Conservation (phyloP, 2,888 invertebrate species). For the Parnassius orleans region DNA sequence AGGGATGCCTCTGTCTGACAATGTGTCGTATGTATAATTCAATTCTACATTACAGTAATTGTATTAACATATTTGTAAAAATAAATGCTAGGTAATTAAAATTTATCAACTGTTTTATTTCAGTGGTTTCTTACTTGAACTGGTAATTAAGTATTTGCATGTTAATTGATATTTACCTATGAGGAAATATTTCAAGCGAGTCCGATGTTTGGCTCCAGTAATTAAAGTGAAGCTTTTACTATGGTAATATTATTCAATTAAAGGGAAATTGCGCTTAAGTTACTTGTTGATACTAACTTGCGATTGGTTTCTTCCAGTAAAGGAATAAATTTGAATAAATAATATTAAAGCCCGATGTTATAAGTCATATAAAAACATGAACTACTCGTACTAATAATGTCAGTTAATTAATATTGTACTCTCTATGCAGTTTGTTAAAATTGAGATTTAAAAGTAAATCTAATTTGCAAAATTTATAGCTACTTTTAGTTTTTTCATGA, state of each 20-base stretch:
- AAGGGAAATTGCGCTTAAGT: slow-evolving; percentile 60
- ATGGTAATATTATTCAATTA: slow-evolving; percentile 72
- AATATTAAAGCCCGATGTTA: slow-evolving; percentile 22
- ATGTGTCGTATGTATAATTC: background rate
- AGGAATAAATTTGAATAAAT: slow-evolving; percentile 51
- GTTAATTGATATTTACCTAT: slow-evolving; percentile 45
- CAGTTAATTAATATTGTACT: too few relatives aligned
- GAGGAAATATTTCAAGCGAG: slow-evolving; percentile 45
- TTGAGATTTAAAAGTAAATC: too few relatives aligned
- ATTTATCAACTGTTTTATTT: slow-evolving; percentile 10
- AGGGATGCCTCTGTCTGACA: too few relatives aligned
- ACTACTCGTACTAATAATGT: too few relatives aligned
- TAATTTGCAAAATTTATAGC: too few relatives aligned
- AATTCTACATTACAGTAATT: too few relatives aligned
- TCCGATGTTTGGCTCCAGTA: slow-evolving; percentile 54
- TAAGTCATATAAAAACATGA: background rate
- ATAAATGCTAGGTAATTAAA: slow-evolving; percentile 1
- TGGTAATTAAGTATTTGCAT: slow-evolving; percentile 46
- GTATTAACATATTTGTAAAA: too few relatives aligned
- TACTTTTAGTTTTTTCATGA: too few relatives aligned
- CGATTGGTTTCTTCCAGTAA: slow-evolving; percentile 53
- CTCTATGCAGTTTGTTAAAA: too few relatives aligned
- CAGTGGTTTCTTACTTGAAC: slow-evolving; percentile 10
- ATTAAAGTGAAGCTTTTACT: slow-evolving; percentile 67
- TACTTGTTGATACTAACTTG: slow-evolving; percentile 55